phyloP scores from a whole-genome alignment of 2,888 invertebrate genomes.

The Sarcophaga rosellei region DNA sequence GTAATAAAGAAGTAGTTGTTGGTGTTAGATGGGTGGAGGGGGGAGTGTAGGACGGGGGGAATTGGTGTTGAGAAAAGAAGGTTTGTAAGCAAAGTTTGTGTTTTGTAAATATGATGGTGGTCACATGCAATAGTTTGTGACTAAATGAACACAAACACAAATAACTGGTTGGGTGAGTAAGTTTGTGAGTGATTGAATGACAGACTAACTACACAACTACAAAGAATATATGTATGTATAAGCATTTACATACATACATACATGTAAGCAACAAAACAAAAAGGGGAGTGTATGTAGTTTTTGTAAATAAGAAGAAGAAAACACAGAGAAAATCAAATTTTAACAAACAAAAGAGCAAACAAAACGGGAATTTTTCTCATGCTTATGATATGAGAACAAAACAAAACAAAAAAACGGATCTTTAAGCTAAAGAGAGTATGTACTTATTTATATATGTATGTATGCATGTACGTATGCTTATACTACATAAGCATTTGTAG shows the following conservation, averaged over 20 bases:
- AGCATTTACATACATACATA: neutral
- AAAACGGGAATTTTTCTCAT: neutral
- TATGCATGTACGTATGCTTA: neutral
- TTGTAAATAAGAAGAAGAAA: slow-evolving; percentile 3
- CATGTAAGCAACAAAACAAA: neutral
- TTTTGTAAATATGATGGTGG: slow-evolving; percentile 40
- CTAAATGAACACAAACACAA: slow-evolving; percentile 13
- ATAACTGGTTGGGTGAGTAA: slow-evolving; percentile 19
- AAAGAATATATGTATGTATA: slow-evolving; percentile 5
- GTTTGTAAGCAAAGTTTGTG: too few relatives aligned
- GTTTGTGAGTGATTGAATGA: slow-evolving; percentile 20
- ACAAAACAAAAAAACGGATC: neutral
- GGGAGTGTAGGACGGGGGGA: neutral
- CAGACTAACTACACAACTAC: slow-evolving; percentile 25
- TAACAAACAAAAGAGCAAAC: slow-evolving; percentile 1
- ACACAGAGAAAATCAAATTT: slow-evolving; percentile 19
- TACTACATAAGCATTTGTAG: neutral
- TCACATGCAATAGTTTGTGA: slow-evolving; percentile 56
- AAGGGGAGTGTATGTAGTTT: neutral
- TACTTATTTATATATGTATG: neutral
- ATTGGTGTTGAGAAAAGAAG: neutral
- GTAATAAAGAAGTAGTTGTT: neutral
- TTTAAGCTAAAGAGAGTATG: neutral
- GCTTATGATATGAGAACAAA: neutral
- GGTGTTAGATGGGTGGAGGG: neutral